Base-by-base conservation (phyloP, 2,113 vertebrate species). In the Pygoscelis antarcticus region DNA sequence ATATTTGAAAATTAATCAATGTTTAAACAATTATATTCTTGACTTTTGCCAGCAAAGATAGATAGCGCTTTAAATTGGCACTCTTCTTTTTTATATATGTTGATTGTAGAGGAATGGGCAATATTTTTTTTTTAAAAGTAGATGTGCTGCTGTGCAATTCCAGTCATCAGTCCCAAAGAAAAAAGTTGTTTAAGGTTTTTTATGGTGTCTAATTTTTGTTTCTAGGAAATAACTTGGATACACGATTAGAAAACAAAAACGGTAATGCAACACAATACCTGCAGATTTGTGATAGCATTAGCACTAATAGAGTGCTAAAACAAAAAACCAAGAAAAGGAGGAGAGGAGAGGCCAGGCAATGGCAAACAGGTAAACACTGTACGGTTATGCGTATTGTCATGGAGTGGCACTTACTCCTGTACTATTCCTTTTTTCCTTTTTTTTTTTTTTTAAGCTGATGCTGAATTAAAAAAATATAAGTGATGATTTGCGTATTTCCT, bases 301-400 rank as follows among this genome's bases (percentile, higher is more conserved):
- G 98, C 74, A 97, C 98, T 82, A 99, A 98, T 97, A 99, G 99
- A 97, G 98, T 97, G 66, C 99, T 99, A 87, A 99, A 99, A 97
- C 99, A 99, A 96, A 99, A 99, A 98, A 91, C 98, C 85, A 99
- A 98, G 98, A 99, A 99, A 98, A 99, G 99, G 98, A 99, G 98
- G 98, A 99, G 99, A 98, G 99, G 99, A 92, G 99, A 99, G 84
- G 97, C 98, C 26, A 99, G 99, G 85, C 99, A 99, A 97, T 99
- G 99, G 98, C 99, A 99, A 98, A 99, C 99, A 97, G 99, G 99
- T 99, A 99, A 97, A 96, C 95, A 96, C 78, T 96, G 94, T 93
- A 89, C 69, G 93, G 93, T 65, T 91, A 87, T 79, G 90, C 25
- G 21, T 96, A 82, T 90, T 97, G 80, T 97, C 89, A 94, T 46